Conservation (phyloP, 2,113 vertebrate species). For the Manacus vitellinus region DNA sequence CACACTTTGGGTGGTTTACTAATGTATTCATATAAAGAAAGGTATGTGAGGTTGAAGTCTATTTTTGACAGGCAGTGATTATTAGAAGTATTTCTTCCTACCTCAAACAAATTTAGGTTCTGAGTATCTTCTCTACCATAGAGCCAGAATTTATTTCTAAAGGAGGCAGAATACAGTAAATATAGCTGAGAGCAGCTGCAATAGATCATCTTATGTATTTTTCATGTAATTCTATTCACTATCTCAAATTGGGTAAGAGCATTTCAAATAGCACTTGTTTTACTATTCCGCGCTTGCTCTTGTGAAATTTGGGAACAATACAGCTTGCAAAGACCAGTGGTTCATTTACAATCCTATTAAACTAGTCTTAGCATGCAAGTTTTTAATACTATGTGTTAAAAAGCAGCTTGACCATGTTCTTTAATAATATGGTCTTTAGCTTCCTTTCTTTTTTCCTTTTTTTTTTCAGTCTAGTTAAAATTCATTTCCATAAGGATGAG, state of each 20-base stretch:
- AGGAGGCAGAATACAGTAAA: background rate
- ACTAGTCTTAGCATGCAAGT: background rate
- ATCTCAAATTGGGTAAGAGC: background rate
- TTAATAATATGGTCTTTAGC: background rate
- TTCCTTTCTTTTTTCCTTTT: background rate
- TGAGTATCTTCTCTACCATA: background rate
- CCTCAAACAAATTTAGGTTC: background rate
- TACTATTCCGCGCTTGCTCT: background rate
- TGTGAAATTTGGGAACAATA: background rate
- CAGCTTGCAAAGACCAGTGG: background rate
- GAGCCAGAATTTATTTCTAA: background rate
- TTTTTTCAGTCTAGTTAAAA: background rate
- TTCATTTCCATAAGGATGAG: background rate
- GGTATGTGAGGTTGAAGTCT: background rate
- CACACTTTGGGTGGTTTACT: background rate
- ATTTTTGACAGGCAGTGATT: background rate
- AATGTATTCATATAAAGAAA: background rate
- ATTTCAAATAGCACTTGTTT: background rate
- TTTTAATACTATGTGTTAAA: background rate
- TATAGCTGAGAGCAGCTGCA: background rate
- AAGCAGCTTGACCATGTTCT: no score
- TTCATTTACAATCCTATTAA: background rate
- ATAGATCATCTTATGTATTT: background rate
- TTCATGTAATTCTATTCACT: background rate
- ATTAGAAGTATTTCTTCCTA: background rate